Evolutionary conservation across 2,888 invertebrate genomes (phyloP).

Genomic region (Xestobium rufovillosum): DNA sequence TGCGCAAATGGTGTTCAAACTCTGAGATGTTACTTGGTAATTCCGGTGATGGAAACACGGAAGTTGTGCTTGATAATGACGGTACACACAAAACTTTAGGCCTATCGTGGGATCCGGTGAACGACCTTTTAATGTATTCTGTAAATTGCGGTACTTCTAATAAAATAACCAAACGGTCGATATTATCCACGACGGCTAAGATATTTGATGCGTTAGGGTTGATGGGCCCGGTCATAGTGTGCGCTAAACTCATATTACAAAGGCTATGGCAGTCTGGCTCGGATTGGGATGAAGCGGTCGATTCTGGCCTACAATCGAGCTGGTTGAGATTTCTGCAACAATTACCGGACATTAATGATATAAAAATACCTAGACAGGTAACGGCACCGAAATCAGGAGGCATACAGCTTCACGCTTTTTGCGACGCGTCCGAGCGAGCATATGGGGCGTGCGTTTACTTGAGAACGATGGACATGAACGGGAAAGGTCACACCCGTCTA

Average conservation of each 20-base stretch:
- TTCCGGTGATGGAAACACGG: too few relatives aligned
- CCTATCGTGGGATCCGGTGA: too few relatives aligned
- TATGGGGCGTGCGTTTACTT: too few relatives aligned
- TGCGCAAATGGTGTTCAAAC: too few relatives aligned
- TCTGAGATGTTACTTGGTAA: too few relatives aligned
- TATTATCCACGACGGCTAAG: conserved; percentile 3
- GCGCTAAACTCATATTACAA: conserved; percentile 7
- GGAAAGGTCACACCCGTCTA: too few relatives aligned
- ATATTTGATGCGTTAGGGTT: conserved; percentile 6
- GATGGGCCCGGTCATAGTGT: conserved; percentile 2
- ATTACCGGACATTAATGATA: conserved; percentile 5
- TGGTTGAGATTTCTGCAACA: conserved; percentile 8
- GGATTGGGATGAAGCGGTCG: conserved; percentile 9
- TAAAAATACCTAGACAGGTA: conserved; percentile 6
- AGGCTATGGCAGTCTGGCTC: conserved; percentile 5
- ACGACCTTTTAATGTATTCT: too few relatives aligned
- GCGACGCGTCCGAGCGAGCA: too few relatives aligned
- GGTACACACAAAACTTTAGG: too few relatives aligned
- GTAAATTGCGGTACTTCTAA: too few relatives aligned
- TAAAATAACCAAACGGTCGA: conserved; percentile 6
- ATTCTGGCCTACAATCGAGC: background rate
- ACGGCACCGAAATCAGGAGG: background rate
- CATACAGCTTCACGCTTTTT: conserved; percentile 8
- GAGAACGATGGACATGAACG: too few relatives aligned
- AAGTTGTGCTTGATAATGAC: too few relatives aligned